phyloP scores from a whole-genome alignment of 2,797 vertebrate genomes.

The Ptychadena robeensis region DNA sequence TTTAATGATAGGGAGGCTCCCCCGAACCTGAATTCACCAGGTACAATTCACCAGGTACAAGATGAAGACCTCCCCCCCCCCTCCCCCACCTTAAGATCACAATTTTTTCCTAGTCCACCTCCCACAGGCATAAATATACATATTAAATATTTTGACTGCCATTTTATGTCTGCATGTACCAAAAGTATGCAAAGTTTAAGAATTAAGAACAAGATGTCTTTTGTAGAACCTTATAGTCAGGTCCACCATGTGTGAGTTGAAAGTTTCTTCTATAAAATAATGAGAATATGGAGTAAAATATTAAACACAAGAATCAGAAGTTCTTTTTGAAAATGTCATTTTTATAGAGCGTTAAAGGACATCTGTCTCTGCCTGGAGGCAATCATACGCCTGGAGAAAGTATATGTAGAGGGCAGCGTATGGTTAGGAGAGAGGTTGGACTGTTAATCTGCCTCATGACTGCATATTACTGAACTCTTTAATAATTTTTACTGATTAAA shows the following conservation, averaged over 20 bases:
- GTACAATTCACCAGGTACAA: too few species aligned
- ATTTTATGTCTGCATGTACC: too few species aligned
- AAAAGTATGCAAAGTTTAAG: too few species aligned
- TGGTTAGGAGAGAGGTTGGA: constrained; percentile 27
- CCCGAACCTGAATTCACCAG: too few species aligned
- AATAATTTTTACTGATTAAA: constrained; percentile 52
- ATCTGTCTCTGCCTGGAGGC: constrained; percentile 26
- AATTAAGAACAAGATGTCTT: neutral
- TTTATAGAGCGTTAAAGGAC: constrained; percentile 40
- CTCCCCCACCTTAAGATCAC: too few species aligned
- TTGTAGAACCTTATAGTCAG: neutral
- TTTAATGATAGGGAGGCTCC: too few species aligned
- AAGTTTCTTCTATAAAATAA: constrained; percentile 14
- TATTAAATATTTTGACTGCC: too few species aligned
- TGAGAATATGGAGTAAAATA: constrained; percentile 8
- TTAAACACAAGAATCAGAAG: constrained; percentile 18
- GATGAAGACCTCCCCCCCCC: too few species aligned
- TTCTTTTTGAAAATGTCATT: constrained; percentile 20
- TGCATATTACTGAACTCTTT: constrained; percentile 35
- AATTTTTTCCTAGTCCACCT: too few species aligned
- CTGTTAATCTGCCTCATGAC: constrained; percentile 37
- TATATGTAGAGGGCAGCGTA: constrained; percentile 1
- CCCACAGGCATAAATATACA: too few species aligned
- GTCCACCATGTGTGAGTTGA: constrained; percentile 20
- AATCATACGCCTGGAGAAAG: constrained; percentile 34